These are phyloP conservation scores for Maccullochella peelii DNA, from an alignment of 2,113 vertebrate genomes.

Conservation along the genomic window DNA sequence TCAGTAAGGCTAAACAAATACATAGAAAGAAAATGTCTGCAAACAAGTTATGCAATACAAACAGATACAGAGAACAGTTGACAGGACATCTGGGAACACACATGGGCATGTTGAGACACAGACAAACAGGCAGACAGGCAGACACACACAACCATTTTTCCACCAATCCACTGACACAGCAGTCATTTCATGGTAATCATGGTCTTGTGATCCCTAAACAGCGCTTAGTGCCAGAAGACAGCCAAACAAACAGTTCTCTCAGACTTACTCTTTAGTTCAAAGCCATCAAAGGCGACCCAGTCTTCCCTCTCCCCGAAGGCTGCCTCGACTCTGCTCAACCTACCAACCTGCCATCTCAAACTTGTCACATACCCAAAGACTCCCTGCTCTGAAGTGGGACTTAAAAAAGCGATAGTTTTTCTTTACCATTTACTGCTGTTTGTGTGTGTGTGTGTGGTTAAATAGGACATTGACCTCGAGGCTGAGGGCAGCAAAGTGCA, in stretches of 20 bases:
- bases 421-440: slow-evolving; percentile 46
- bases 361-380: slow-evolving; percentile 44
- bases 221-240: slow-evolving; percentile 51
- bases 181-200: slow-evolving; percentile 70
- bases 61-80: slow-evolving; percentile 49
- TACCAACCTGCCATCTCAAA: slow-evolving; percentile 53
- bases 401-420: slow-evolving; percentile 36
- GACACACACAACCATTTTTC: slow-evolving; percentile 59
- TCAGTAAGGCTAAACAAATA: slow-evolving; percentile 55
- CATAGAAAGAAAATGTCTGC: slow-evolving; percentile 41
- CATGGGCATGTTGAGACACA: slow-evolving; percentile 44
- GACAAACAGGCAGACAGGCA: slow-evolving; percentile 60
- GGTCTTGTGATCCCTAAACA: slow-evolving; percentile 73
- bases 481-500: slow-evolving; percentile 53
- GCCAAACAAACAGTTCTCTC: slow-evolving; percentile 76
- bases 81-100: slow-evolving; percentile 63
- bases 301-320: slow-evolving; percentile 39
- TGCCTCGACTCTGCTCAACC: slow-evolving; percentile 28
- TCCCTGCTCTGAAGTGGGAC: slow-evolving; percentile 29
- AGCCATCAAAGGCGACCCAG: slow-evolving; percentile 62
- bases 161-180: slow-evolving; percentile 63
- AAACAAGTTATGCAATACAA: slow-evolving; percentile 61
- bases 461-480: slow-evolving; percentile 34
- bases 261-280: slow-evolving; percentile 68
- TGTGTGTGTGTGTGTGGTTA: slow-evolving; percentile 32